Conservation (phyloP, 2,797 vertebrate genomes). For the Typhlichthys subterraneus region DNA sequence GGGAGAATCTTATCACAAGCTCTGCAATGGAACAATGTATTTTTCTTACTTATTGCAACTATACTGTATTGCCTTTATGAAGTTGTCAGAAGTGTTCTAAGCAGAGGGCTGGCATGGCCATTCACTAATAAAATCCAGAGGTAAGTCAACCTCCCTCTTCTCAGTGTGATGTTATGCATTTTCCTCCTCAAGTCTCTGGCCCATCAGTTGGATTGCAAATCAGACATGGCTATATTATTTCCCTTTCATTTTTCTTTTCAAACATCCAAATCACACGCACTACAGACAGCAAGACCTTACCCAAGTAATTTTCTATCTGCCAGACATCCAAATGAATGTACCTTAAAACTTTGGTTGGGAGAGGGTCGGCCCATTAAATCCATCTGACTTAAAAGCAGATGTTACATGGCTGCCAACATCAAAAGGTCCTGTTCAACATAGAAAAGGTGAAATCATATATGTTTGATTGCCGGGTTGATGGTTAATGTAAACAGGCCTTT, state of each 20-base stretch:
- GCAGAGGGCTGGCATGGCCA: slow-evolving; percentile 35
- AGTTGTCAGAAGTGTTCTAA: slow-evolving; percentile 29
- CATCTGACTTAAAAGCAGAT: slow-evolving; percentile 73
- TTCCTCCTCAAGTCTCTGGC: slow-evolving; percentile 35
- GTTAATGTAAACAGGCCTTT: slow-evolving; percentile 67
- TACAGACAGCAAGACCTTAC: slow-evolving; percentile 33
- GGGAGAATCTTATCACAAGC: slow-evolving; percentile 16
- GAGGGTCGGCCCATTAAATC: slow-evolving; percentile 30
- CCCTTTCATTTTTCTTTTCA: slow-evolving; percentile 37
- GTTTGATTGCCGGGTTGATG: slow-evolving; percentile 72
- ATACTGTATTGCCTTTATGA: slow-evolving; percentile 11
- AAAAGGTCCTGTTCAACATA: slow-evolving; percentile 71
- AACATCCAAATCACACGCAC: slow-evolving; percentile 37
- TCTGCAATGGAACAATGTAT: slow-evolving; percentile 1
- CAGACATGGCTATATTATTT: slow-evolving; percentile 51
- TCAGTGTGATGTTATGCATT: slow-evolving; percentile 47
- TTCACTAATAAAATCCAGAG: slow-evolving; percentile 45
- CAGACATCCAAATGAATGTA: slow-evolving; percentile 36
- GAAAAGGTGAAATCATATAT: slow-evolving; percentile 76
- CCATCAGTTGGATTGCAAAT: slow-evolving; percentile 52
- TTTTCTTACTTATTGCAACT: slow-evolving; percentile 7
- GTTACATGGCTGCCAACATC: slow-evolving; percentile 74
- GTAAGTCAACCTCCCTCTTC: slow-evolving; percentile 35
- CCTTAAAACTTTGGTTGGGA: slow-evolving; percentile 32
- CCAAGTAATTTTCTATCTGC: slow-evolving; percentile 29